phyloP scores from a whole-genome alignment of 2,113 vertebrate genomes.

The Eulacestoma nigropectus region DNA sequence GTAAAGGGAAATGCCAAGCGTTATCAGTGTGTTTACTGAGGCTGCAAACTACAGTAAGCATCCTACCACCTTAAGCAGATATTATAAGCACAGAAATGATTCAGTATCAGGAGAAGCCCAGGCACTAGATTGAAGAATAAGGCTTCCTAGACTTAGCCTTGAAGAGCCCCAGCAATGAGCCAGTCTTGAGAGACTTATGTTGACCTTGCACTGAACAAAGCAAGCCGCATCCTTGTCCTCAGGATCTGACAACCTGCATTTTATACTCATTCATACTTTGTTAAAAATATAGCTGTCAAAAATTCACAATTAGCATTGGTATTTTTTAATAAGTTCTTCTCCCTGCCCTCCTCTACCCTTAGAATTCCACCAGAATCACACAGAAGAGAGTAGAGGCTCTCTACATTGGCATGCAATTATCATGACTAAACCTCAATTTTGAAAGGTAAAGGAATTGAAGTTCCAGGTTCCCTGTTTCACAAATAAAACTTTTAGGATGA shows the following conservation, averaged over 20 bases:
- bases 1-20: background rate
- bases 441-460: background rate
- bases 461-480: background rate
- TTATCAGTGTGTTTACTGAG: background rate
- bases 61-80: background rate
- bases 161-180: background rate
- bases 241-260: background rate
- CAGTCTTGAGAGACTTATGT: background rate
- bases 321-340: background rate
- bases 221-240: background rate
- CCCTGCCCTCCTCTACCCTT: accelerated
- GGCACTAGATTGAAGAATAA: background rate
- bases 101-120: background rate
- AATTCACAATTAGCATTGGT: background rate
- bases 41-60: background rate
- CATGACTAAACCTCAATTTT: background rate
- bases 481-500: background rate
- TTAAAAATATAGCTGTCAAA: background rate
- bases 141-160: background rate
- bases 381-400: background rate
- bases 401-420: background rate
- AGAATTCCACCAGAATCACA: background rate
- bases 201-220: background rate
- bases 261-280: background rate
- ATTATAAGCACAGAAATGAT: background rate